phyloP scores from a whole-genome alignment of 2,113 vertebrate species.

The Chelonoidis abingdonii region DNA sequence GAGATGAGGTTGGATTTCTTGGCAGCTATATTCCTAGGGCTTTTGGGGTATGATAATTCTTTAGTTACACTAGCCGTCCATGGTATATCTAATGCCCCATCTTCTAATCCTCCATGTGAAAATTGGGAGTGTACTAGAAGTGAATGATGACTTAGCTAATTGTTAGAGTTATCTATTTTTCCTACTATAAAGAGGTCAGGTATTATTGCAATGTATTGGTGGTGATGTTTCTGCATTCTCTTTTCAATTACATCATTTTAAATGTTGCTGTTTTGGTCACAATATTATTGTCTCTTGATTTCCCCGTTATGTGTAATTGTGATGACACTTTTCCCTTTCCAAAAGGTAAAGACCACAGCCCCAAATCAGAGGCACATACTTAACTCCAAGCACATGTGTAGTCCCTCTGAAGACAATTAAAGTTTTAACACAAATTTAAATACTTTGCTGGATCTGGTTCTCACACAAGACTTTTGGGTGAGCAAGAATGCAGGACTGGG shows the following conservation, averaged over 20 bases:
- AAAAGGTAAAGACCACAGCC: neutral
- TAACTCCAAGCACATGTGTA: neutral
- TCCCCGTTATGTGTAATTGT: neutral
- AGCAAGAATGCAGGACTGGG: neutral
- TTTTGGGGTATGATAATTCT: neutral
- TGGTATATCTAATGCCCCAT: neutral
- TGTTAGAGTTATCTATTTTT: neutral
- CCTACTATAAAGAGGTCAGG: neutral
- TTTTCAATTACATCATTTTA: neutral
- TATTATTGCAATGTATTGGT: neutral
- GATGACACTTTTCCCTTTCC: neutral
- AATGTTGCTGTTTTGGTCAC: neutral
- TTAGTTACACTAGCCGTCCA: neutral
- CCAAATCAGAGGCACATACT: fast-evolving
- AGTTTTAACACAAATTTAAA: neutral
- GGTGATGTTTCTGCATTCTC: neutral
- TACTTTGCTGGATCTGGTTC: neutral
- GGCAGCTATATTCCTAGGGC: neutral
- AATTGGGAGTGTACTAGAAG: neutral
- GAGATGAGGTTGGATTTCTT: neutral
- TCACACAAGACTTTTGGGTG: neutral
- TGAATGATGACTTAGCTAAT: neutral
- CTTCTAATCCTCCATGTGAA: neutral
- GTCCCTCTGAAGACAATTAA: neutral
- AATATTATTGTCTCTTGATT: neutral